Percentiles rank a stretch among this genome's conserved stretches.
These are phyloP conservation scores for Orgyia antiqua DNA, from an alignment of 2,888 invertebrate species.

Conservation along the genomic window DNA sequence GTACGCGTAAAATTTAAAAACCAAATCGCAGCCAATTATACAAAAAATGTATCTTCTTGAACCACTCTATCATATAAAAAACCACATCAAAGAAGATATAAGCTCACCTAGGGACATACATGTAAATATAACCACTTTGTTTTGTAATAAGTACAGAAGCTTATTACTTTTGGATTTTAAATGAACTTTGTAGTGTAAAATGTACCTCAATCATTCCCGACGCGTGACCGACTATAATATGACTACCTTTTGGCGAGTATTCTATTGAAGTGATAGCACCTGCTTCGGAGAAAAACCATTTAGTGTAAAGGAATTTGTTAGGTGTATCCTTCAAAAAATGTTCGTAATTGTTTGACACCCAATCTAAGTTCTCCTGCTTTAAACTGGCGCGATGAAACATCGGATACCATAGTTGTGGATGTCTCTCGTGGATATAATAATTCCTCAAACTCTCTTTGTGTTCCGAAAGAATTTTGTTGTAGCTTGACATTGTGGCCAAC, in stretches of 20 bases:
- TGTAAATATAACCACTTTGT: too few species aligned
- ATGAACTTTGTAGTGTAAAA: too few species aligned
- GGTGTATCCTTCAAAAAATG: conserved; percentile 41
- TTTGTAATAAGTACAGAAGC: too few species aligned
- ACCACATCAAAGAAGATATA: too few species aligned
- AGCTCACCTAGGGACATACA: too few species aligned
- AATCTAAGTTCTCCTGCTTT: conserved; percentile 26
- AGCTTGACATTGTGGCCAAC: conserved; percentile 19
- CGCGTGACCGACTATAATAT: conserved; percentile 64
- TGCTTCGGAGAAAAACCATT: conserved; percentile 51
- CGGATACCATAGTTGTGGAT: conserved; percentile 48
- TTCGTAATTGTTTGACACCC: conserved; percentile 44
- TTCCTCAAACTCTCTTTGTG: conserved; percentile 30
- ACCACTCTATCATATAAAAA: too few species aligned
- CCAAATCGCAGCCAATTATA: too few species aligned
- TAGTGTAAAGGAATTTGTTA: conserved; percentile 43
- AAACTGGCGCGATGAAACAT: conserved; percentile 40
- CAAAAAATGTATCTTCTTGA: too few species aligned
- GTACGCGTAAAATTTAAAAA: too few species aligned
- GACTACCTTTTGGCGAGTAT: conserved; percentile 58
- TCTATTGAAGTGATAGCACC: conserved; percentile 54
- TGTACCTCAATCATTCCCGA: conserved; percentile 72
- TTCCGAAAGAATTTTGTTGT: conserved; percentile 33
- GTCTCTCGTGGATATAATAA: conserved; percentile 40
- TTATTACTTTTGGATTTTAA: too few species aligned